phyloP scores from a whole-genome alignment of 2,797 vertebrate genomes.

The Hirundo rustica region DNA sequence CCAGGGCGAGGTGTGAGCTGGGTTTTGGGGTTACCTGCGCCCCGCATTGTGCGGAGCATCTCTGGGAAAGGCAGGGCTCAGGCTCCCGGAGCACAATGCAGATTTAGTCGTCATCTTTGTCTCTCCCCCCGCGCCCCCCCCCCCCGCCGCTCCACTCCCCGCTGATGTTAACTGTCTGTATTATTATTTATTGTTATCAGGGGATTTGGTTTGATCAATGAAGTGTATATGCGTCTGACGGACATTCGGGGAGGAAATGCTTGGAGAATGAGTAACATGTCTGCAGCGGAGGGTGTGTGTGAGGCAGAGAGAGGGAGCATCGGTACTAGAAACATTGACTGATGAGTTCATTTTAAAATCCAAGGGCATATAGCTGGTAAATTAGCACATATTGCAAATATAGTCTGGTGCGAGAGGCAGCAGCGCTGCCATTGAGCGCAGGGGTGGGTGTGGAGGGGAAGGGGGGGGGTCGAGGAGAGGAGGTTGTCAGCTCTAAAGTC shows the following conservation, averaged over 20 bases:
- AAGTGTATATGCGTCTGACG: slow-evolving; percentile 54
- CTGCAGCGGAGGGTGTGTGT: slow-evolving; percentile 54
- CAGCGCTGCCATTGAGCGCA: slow-evolving; percentile 17
- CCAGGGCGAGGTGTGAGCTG: accelerated
- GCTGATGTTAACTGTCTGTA: slow-evolving; percentile 57
- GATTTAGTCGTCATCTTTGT: slow-evolving; percentile 55
- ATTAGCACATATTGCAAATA: slow-evolving; percentile 67
- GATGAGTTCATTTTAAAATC: slow-evolving; percentile 68
- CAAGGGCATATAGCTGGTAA: slow-evolving; percentile 67
- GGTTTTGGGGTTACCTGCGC: not conserved
- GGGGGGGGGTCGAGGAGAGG: slow-evolving; percentile 14
- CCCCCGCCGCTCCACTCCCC: not conserved
- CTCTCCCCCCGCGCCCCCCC: not conserved
- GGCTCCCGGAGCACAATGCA: slow-evolving; percentile 5
- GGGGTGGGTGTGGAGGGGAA: not conserved
- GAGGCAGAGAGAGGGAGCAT: slow-evolving; percentile 10
- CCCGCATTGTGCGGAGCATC: not conserved
- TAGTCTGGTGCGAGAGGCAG: slow-evolving; percentile 33
- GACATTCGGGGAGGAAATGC: slow-evolving; percentile 54
- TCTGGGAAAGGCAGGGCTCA: not conserved
- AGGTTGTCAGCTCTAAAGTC: slow-evolving; percentile 52
- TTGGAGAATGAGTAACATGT: slow-evolving; percentile 66
- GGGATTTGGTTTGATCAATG: slow-evolving; percentile 61
- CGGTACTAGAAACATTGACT: slow-evolving; percentile 40
- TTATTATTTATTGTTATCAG: slow-evolving; percentile 61